phyloP scores from a whole-genome alignment of 2,113 vertebrate species.

The Meles meles region DNA sequence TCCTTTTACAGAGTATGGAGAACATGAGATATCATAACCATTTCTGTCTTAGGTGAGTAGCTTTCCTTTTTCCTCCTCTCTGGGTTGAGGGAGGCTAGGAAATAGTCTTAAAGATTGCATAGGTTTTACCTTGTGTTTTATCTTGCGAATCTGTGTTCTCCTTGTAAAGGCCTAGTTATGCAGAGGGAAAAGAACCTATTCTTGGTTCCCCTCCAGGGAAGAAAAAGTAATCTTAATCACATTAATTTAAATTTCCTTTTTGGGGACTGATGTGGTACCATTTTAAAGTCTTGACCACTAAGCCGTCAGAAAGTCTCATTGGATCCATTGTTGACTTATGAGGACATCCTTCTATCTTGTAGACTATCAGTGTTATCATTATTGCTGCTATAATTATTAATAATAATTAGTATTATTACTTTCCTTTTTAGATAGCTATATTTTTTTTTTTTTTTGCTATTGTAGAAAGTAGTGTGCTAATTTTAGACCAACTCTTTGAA shows the following conservation, averaged over 20 bases:
- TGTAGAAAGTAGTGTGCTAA: background rate
- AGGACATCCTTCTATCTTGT: background rate
- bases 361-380: background rate
- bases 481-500: background rate
- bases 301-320: background rate
- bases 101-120: background rate
- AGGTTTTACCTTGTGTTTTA: background rate
- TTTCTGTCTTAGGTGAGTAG: background rate
- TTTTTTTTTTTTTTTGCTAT: background rate
- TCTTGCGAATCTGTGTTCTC: background rate
- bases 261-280: background rate
- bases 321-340: background rate
- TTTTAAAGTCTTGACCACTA: background rate
- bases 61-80: background rate
- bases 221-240: slow-evolving; percentile 4
- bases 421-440: background rate
- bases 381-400: background rate
- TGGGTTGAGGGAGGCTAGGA: background rate
- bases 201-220: background rate
- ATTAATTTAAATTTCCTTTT: background rate
- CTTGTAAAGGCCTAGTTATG: background rate
- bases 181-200: background rate
- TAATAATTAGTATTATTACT: background rate
- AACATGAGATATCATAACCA: background rate
- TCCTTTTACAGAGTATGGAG: background rate